phyloP scores from a whole-genome alignment of 2,797 vertebrate genomes.

The Crypturellus tataupa region DNA sequence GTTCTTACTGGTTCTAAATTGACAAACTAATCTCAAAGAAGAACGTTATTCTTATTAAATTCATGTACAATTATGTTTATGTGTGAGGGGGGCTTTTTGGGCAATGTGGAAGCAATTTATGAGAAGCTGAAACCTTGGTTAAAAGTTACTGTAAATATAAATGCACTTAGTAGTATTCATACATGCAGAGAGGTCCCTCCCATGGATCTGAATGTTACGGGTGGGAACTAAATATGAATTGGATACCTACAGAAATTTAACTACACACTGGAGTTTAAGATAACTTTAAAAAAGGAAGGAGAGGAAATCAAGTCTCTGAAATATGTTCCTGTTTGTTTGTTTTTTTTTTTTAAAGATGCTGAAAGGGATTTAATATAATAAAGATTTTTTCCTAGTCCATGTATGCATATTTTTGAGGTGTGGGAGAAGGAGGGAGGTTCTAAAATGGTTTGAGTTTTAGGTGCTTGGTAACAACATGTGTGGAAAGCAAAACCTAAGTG shows the following conservation, averaged over 20 bases:
- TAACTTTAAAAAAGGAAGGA: slow-evolving; percentile 21
- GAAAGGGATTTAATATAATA: neutral
- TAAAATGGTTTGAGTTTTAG: neutral
- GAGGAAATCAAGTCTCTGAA: neutral
- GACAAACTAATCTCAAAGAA: neutral
- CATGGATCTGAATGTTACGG: slow-evolving; percentile 49
- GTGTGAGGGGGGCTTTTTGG: neutral
- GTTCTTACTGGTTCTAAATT: neutral
- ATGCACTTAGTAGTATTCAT: neutral
- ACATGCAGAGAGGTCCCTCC: slow-evolving; percentile 12
- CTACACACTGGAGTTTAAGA: slow-evolving; percentile 15
- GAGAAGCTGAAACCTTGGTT: slow-evolving; percentile 3
- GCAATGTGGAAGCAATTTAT: neutral
- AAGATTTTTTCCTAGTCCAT: neutral
- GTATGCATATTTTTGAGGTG: neutral
- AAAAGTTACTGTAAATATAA: neutral
- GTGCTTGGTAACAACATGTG: neutral
- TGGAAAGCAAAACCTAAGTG: neutral
- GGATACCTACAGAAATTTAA: neutral
- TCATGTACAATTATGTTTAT: neutral
- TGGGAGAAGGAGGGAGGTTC: neutral
- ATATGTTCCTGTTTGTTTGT: neutral
- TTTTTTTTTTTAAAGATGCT: neutral
- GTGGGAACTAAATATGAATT: slow-evolving; percentile 56
- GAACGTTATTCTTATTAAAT: neutral